phyloP scores from a whole-genome alignment of 1,140 invertebrate species.

The Drosophila sucinea region DNA sequence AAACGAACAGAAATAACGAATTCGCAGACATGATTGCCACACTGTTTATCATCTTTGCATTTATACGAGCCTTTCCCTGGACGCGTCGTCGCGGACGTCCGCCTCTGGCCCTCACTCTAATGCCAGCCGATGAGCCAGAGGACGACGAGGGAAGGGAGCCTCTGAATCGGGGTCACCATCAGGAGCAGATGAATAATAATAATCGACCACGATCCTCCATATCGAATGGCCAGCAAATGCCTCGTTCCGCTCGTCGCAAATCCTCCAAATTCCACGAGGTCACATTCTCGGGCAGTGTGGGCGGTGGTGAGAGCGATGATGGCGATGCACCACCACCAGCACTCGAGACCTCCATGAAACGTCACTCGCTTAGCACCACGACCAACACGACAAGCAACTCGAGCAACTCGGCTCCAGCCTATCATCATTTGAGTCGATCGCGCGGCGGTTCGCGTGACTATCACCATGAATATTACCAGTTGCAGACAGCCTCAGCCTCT shows the following conservation, averaged over 20 bases:
- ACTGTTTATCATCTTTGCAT: constrained; percentile 82
- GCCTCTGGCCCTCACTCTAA: constrained; percentile 52
- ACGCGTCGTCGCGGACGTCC: constrained; percentile 57
- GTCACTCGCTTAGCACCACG: constrained; percentile 63
- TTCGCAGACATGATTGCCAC: constrained; percentile 76
- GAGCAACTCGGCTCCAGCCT: constrained; percentile 37
- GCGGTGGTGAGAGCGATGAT: constrained; percentile 72
- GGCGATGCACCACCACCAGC: constrained; percentile 12
- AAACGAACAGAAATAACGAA: constrained; percentile 9
- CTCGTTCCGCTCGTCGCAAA: constrained; percentile 56
- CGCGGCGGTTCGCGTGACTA: constrained; percentile 52
- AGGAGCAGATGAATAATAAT: constrained; percentile 54
- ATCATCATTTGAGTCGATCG: constrained; percentile 53
- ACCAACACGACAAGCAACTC: constrained; percentile 51
- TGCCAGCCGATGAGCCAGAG: constrained; percentile 14
- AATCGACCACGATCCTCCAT: constrained; percentile 57
- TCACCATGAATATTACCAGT: constrained; percentile 63
- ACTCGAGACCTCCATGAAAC: constrained; percentile 31
- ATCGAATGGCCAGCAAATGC: constrained; percentile 44
- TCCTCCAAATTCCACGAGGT: constrained; percentile 78
- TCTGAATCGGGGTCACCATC: constrained; percentile 27
- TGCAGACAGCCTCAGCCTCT: constrained; percentile 36
- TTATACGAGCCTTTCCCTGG: constrained; percentile 82
- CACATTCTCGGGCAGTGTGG: constrained; percentile 78
- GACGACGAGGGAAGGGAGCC: constrained; percentile 19